Base-by-base conservation (phyloP, 1,140 invertebrate genomes). In the Cherax quadricarinatus region DNA sequence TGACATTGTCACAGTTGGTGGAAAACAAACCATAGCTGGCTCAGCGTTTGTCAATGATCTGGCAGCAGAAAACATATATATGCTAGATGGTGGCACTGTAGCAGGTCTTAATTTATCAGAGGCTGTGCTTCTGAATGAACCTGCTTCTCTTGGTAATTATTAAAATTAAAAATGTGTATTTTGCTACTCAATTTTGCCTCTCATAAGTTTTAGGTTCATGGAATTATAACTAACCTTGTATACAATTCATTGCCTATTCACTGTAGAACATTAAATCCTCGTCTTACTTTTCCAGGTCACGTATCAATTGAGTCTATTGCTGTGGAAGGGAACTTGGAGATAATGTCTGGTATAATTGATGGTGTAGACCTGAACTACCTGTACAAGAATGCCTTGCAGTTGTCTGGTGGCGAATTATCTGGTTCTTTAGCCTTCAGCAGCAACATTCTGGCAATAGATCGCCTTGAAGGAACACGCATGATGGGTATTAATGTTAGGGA, bases 371-470 rank as follows among this genome's bases (percentile, higher is more conserved):
- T 93, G 24, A 5, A 18, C 1, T n/a, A 66, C 3, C 86, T 93
- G 30, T 89, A 62, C 30, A 70, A 86, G 0, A 53, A 80, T 48
- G 48, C 89, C 3, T 48, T 93, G 14, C 41, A 60, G 18, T 53
- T 82, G 49, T 51, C 70, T 70, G 92, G 80, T 4, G 78, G 84
- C 4, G 30, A 81, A 48, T 1, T 89, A 9, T 49, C 70, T 21
- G 88, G 92, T 41, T 82, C 92, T 1, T 57, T 93, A 7, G 41
- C 6, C 0, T 89, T 93, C 70, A 73, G 14, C 53, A 70, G 81
- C 7, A 87, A 93, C 24, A 14, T 57, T 57, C 30, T 93, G 24
- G 12, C 30, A 30, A 81, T 89, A 12, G 41, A 80, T 24, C n/a
- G 60, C 10, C 75, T 89, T 12, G 57, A 48, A 30, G 66, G 73